Evolutionary conservation across 2,797 vertebrate species (phyloP).

Genomic region (Ptychadena robeensis): DNA sequence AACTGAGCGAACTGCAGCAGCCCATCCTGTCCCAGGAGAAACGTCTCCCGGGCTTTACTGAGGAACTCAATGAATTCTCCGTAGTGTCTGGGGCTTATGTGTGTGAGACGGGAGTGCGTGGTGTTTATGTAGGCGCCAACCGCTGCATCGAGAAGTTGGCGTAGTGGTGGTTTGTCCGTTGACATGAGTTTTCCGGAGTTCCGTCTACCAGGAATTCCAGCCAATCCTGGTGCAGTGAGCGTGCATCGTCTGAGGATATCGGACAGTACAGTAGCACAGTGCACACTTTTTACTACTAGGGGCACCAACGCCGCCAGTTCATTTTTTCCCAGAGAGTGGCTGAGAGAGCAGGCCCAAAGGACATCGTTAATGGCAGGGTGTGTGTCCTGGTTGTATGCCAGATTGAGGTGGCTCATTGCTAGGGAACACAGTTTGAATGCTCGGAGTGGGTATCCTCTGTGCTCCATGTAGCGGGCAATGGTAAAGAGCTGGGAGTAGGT

Average conservation of each 20-base stretch:
- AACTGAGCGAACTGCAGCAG: slow-evolving; percentile 98
- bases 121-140: slow-evolving; percentile 98
- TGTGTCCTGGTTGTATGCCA: slow-evolving; percentile 98
- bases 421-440: slow-evolving; percentile 95
- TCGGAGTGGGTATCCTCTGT: slow-evolving; percentile 93
- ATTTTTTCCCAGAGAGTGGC: slow-evolving; percentile 97
- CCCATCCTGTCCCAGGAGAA: slow-evolving; percentile 94
- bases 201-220: slow-evolving; percentile 91
- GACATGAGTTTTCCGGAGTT: slow-evolving; percentile 98
- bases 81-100: slow-evolving; percentile 97
- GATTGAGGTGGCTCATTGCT: slow-evolving; percentile 97
- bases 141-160: slow-evolving; percentile 94
- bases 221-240: slow-evolving; percentile 93
- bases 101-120: slow-evolving; percentile 96
- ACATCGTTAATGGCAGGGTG: slow-evolving; percentile 98
- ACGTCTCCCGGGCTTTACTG: slow-evolving; percentile 96
- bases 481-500: slow-evolving; percentile 88
- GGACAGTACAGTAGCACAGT: slow-evolving; percentile 96
- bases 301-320: slow-evolving; percentile 96
- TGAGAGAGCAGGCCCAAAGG: slow-evolving; percentile 96
- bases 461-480: slow-evolving; percentile 90
- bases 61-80: slow-evolving; percentile 98
- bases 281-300: slow-evolving; percentile 96
- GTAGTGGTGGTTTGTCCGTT: slow-evolving; percentile 95
- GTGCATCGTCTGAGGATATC: slow-evolving; percentile 96